Evolutionary conservation across 2,797 vertebrate species (phyloP).

Genomic region (Phoebastria nigripes): DNA sequence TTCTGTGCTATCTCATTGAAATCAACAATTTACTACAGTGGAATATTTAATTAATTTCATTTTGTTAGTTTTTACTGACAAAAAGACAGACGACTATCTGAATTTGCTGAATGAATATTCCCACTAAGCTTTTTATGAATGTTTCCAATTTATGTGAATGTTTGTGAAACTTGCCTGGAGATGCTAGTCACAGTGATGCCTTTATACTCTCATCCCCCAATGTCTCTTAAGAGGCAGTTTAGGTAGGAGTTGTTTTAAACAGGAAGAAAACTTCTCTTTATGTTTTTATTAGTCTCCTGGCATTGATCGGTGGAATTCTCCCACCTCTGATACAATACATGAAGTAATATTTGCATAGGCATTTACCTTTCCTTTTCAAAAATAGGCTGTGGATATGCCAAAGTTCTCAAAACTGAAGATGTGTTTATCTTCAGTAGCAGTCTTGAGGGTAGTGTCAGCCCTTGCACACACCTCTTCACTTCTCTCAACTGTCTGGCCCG

Average conservation of each 20-base stretch:
- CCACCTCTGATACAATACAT: background rate
- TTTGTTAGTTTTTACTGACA: background rate
- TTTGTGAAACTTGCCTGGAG: background rate
- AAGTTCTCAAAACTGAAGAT: background rate
- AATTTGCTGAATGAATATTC: background rate
- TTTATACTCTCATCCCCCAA: background rate
- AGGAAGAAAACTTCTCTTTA: background rate
- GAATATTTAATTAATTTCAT: background rate
- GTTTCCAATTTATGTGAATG: background rate
- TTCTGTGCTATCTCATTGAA: background rate
- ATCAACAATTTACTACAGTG: background rate
- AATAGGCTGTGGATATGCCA: background rate
- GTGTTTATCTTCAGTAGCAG: background rate
- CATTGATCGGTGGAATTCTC: background rate
- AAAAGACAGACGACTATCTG: background rate
- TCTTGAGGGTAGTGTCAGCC: background rate
- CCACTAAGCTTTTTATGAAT: background rate
- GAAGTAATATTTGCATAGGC: background rate
- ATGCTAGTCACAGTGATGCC: background rate
- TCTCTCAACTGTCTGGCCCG: background rate
- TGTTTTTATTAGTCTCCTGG: background rate
- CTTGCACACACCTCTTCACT: background rate
- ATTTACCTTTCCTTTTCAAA: background rate
- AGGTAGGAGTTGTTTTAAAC: background rate
- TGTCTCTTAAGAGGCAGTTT: background rate